These are phyloP conservation scores for Phymastichus coffea DNA, from an alignment of 1,140 invertebrate genomes.

Conservation along the genomic window DNA sequence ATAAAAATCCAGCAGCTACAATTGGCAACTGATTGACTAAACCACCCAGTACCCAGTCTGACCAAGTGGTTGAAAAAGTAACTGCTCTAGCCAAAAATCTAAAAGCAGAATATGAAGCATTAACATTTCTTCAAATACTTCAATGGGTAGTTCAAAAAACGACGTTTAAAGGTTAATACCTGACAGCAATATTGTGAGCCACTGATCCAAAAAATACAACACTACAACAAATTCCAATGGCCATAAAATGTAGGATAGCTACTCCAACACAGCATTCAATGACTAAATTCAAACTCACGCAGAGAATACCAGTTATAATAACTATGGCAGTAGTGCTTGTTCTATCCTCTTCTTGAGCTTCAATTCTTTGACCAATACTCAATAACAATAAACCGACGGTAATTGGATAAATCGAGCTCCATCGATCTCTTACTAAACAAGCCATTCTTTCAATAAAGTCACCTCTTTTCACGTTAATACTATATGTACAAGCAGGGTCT, in stretches of 20 bases:
- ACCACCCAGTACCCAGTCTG: slow-evolving; percentile 58
- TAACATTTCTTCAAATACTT: slow-evolving; percentile 11
- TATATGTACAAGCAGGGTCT: slow-evolving; percentile 63
- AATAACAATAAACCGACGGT: slow-evolving; percentile 45
- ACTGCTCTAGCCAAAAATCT: slow-evolving; percentile 59
- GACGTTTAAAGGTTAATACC: slow-evolving; percentile 46
- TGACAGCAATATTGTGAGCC: slow-evolving; percentile 59
- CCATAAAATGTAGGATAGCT: slow-evolving; percentile 54
- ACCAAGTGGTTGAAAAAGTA: slow-evolving; percentile 55
- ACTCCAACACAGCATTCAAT: slow-evolving; percentile 52
- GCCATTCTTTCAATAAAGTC: slow-evolving; percentile 44
- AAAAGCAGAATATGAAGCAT: slow-evolving; percentile 29
- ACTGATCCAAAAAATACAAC: slow-evolving; percentile 62
- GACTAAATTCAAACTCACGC: slow-evolving; percentile 31
- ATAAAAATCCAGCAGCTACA: slow-evolving; percentile 50
- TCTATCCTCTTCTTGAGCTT: slow-evolving; percentile 28
- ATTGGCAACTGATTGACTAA: slow-evolving; percentile 57
- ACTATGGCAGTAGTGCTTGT: slow-evolving; percentile 27
- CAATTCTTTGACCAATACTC: slow-evolving; percentile 42
- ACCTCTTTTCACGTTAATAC: slow-evolving; percentile 45
- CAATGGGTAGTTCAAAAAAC: background rate
- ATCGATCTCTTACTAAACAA: slow-evolving; percentile 46
- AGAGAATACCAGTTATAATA: slow-evolving; percentile 37
- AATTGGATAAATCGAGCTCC: slow-evolving; percentile 46
- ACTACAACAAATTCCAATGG: slow-evolving; percentile 50